These are phyloP conservation scores for Hypomecis atomaria DNA, from an alignment of 2,888 invertebrate species.

Conservation along the genomic window DNA sequence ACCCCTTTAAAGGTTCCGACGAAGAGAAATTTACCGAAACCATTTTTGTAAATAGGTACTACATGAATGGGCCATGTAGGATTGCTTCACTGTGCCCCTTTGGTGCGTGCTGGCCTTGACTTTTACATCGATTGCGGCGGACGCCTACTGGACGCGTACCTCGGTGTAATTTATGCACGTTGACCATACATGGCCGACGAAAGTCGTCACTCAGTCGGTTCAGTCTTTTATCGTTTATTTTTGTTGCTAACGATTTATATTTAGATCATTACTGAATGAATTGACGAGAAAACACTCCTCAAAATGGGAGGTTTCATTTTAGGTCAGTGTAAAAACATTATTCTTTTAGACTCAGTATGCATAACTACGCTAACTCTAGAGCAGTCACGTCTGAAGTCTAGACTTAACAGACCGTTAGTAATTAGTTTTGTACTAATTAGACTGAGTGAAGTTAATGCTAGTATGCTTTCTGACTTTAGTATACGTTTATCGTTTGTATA, in stretches of 20 bases:
- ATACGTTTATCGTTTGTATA: background rate
- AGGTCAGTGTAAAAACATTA: background rate
- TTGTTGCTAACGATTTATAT: conserved; percentile 42
- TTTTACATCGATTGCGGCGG: conserved; percentile 18
- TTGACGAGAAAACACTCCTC: background rate
- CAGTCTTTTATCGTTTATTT: conserved; percentile 13
- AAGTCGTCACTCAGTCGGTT: conserved; percentile 11
- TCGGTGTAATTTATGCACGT: conserved; percentile 20
- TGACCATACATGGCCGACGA: conserved; percentile 22
- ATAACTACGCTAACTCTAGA: background rate
- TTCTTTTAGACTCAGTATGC: no score
- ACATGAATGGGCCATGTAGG: conserved; percentile 10
- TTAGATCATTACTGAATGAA: conserved; percentile 8
- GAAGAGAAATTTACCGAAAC: no score
- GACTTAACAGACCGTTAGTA: background rate
- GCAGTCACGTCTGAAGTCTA: background rate
- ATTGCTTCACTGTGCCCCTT: conserved; percentile 14
- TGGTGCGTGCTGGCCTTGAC: conserved; percentile 23
- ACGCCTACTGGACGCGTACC: conserved; percentile 26
- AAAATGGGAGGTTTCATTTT: background rate
- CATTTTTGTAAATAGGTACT: background rate
- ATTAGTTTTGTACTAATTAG: conserved; percentile 4
- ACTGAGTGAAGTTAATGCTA: background rate
- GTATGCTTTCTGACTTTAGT: background rate
- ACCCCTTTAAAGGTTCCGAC: no score